A percentile compares a stretch with the other conserved stretches of the same genome.
phyloP scores from a whole-genome alignment of 2,797 vertebrate genomes.

The Sparidentex hasta region DNA sequence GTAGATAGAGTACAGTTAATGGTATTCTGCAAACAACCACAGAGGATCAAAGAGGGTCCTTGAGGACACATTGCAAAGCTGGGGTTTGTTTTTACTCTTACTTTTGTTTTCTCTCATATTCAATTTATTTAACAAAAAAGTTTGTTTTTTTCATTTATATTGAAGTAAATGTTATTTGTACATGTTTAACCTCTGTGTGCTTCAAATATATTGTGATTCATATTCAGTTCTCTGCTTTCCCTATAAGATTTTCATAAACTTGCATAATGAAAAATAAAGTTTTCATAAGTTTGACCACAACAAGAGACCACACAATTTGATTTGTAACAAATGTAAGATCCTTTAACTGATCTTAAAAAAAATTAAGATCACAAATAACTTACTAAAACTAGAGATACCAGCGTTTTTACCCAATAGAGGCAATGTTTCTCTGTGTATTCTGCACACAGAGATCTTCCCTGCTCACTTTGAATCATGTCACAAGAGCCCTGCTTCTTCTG shows the following conservation, averaged over 20 bases:
- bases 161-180: neutral
- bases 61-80: neutral
- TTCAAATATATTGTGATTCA: neutral
- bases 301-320: neutral
- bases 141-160: too few species aligned
- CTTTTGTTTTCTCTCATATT: neutral
- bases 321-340: neutral
- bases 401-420: neutral
- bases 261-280: neutral
- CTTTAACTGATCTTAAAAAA: slow-evolving; percentile 1
- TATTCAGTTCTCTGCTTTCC: neutral
- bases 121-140: neutral
- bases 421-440: neutral
- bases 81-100: neutral
- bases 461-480: slow-evolving; percentile 2
- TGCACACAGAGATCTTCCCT: neutral
- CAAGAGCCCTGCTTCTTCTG: neutral
- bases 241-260: too few species aligned
- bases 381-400: neutral
- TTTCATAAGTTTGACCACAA: neutral
- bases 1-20: neutral
- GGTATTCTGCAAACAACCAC: neutral
- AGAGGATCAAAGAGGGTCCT: neutral
- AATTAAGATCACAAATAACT: neutral
- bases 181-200: neutral